Evolutionary conservation across 1,140 invertebrate genomes (phyloP).

Genomic region (Drosophila fuyamai): DNA sequence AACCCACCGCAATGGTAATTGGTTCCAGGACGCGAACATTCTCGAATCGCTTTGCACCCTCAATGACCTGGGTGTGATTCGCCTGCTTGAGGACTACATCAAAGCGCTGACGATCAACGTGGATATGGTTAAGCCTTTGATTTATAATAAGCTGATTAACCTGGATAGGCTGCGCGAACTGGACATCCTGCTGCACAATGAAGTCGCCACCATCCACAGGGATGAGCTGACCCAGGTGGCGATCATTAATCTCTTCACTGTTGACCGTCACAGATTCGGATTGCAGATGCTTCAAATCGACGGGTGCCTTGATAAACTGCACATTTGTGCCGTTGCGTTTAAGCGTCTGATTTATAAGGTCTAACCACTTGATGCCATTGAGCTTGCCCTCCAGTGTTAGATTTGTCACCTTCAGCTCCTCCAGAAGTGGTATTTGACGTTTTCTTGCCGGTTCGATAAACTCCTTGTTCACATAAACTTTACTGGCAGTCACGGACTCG

Average conservation of each 20-base stretch:
- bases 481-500: constrained; percentile 50
- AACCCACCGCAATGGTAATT: constrained; percentile 76
- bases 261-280: constrained; percentile 56
- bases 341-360: constrained; percentile 58
- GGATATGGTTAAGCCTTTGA: constrained; percentile 84
- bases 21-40: constrained; percentile 81
- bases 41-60: constrained; percentile 82
- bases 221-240: constrained; percentile 54
- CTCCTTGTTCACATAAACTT: constrained; percentile 58
- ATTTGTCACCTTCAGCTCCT: constrained; percentile 40
- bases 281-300: constrained; percentile 49
- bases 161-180: constrained; percentile 76
- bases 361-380: constrained; percentile 58
- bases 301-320: constrained; percentile 64
- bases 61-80: constrained; percentile 80
- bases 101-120: constrained; percentile 79
- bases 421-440: constrained; percentile 12
- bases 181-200: constrained; percentile 83
- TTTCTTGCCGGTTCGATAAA: constrained; percentile 30
- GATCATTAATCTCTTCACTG: constrained; percentile 60
- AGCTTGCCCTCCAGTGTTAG: constrained; percentile 59
- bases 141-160: constrained; percentile 80
- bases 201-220: constrained; percentile 68
- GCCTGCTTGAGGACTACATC: constrained; percentile 83
- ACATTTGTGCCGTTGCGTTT: constrained; percentile 58